Base-by-base conservation (phyloP, 2,113 vertebrate genomes). In the Onychostoma macrolepis region DNA sequence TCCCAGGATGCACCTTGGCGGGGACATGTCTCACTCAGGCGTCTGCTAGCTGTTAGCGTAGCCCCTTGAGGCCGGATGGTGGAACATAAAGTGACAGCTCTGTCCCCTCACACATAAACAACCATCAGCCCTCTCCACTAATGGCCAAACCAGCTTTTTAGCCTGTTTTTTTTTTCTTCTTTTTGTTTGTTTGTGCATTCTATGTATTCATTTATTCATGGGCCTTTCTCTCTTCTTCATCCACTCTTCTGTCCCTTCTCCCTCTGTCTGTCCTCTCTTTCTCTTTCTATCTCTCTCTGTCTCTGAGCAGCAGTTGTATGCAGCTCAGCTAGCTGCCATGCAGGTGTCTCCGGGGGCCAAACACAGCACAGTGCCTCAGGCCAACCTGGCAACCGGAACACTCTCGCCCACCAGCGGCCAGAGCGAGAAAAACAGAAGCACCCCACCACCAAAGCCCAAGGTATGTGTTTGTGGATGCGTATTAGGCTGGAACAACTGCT, bases 251-350 rank as follows among this genome's bases (percentile, higher is more conserved):
- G 26, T 81, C 45, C 53, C 67, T 82, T 85, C 90, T 91, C 48
- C 76, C 67, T 83, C 78, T 85, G 53, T 89, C 13, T 87, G 75
- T 86, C 80, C 11, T 72, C 67, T 58, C 77, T 83, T 79, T 77
- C 67, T 81, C 36, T 19, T 19, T 69, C 67, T 76, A 11, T 91
- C 71, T 91, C 82, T 90, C 65, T 84, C 76, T 89, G 91, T 89
- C 36, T 89, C 82, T 88, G 90, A 89, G 89, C 92, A 99, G 97
- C 98, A 99, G 95, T 96, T 99, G 90, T 99, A 99, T 90, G 98
- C 98, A 83, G 98, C 98, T 92, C 98, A 99, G 89, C 95, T 99
- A 91, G 98, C 98, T 78, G 98, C 98, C 30, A 99, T 99, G 98
- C 98, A 99, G 94, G 97, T 99, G 28, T 99, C 98, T 91, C 98